Base-by-base conservation (phyloP, 1,140 invertebrate genomes). In the Meteorus sp. region DNA sequence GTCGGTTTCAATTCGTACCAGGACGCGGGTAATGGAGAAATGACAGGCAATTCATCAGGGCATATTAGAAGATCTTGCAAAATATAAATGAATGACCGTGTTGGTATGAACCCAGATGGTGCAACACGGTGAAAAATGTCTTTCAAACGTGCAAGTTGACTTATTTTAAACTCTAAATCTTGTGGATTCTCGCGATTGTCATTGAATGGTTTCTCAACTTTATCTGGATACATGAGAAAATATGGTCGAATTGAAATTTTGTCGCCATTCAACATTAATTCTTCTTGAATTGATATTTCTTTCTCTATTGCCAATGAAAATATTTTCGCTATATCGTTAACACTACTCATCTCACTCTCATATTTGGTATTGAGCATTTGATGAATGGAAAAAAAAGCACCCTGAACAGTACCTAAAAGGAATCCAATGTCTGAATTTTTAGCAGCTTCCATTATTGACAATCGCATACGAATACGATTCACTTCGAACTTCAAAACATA, bases 291-390 rank as follows among this genome's bases (percentile, higher is more conserved):
- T 47, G 62, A 59, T 63, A 61, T 71, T 35, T 78, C 80, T 44
- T 75, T 71, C 74, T 86, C 85, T 35, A 86, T 79, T 1, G 85
- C 84, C 62, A 77, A 73, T 61, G 77, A 74, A 33, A 87, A 74
- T 43, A 84, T 77, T 43, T 80, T 77, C 53, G 81, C 81, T 39
- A 83, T 71, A 13, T 79, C 71, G 60, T 83, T 75, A 3, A 86
- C 79, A 60, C 80, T 81, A 61, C 80, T 73, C 15, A 85, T 76
- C 67, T 86, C 85, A 27, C 75, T 76, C 27, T 74, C 47, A 61
- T 85, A 86, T 64, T 64, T 66, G 17, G 33, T 19, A 44, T 41
- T 48, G 22, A 51, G 52, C 25, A 23, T 23, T 41, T 44, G 5
- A 43, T 53, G 5, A 35, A 52, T 54, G 6, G 22, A 37, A 51